Percentiles rank a stretch among this genome's conserved stretches.
These are phyloP conservation scores for Falco berigora DNA, from an alignment of 2,797 vertebrate genomes.

Conservation along the genomic window DNA sequence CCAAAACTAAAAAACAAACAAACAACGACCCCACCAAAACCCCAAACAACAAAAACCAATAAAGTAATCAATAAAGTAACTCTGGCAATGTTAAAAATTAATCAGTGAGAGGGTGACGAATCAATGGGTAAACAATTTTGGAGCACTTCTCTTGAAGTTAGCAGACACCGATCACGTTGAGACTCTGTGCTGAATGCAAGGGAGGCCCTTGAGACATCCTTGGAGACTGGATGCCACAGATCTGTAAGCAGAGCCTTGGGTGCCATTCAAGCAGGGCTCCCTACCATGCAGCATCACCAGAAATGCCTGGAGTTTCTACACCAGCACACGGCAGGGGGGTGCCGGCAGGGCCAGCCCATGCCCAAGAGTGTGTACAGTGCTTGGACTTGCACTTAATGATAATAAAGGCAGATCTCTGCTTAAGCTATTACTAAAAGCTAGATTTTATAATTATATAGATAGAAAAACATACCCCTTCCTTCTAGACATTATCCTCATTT, in stretches of 20 bases:
- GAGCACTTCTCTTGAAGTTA: background rate
- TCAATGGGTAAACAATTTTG: background rate
- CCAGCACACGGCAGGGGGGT: accelerated
- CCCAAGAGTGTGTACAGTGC: background rate
- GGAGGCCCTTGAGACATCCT: background rate
- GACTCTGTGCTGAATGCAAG: background rate
- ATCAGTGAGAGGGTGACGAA: background rate
- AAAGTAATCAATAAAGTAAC: background rate
- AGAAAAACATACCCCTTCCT: background rate
- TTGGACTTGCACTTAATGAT: background rate
- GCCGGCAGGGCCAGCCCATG: background rate
- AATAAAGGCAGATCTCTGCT: background rate
- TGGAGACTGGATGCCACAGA: background rate
- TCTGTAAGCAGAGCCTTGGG: background rate
- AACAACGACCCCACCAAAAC: too few species aligned
- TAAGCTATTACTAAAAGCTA: background rate
- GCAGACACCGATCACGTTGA: accelerated
- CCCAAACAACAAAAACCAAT: background rate
- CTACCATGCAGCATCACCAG: background rate
- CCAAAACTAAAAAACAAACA: background rate
- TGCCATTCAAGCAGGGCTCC: background rate
- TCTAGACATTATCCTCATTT: background rate
- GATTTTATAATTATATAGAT: background rate
- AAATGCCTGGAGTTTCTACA: background rate
- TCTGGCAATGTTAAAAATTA: background rate